A percentile compares a stretch with the other conserved stretches of the same genome.
Evolutionary conservation across 2,888 invertebrate species (phyloP).

Genomic region (Exocentrus adspersus): DNA sequence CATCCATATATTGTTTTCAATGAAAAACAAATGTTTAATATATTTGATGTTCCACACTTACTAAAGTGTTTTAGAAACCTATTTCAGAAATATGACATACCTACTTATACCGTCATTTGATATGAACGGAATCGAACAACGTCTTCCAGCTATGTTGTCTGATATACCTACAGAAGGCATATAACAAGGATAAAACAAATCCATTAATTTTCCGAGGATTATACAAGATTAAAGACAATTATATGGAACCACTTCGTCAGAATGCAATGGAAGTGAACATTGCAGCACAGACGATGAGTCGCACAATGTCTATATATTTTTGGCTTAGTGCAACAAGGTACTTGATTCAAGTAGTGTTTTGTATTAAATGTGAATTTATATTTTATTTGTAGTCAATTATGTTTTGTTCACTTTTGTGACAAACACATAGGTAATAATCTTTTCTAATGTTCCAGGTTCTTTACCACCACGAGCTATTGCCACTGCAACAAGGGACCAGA

Average conservation of each 20-base stretch:
- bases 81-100: slow-evolving; percentile 11
- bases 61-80: slow-evolving; percentile 18
- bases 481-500: slow-evolving; percentile 26
- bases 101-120: background rate
- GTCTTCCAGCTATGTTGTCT: too few species aligned
- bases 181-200: slow-evolving; percentile 5
- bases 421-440: too few species aligned
- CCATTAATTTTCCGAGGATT: slow-evolving; percentile 7
- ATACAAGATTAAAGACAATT: slow-evolving; percentile 9
- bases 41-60: slow-evolving; percentile 20
- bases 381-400: too few species aligned
- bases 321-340: slow-evolving; percentile 3
- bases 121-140: background rate
- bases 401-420: too few species aligned
- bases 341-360: too few species aligned
- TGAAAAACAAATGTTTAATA: background rate
- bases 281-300: slow-evolving; percentile 24
- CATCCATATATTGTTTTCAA: slow-evolving; percentile 4
- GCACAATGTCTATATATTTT: slow-evolving; percentile 16
- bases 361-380: too few species aligned
- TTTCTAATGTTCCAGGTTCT: too few species aligned
- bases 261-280: slow-evolving; percentile 21
- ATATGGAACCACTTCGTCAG: background rate
- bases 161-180: background rate
- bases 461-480: slow-evolving; percentile 16